These are phyloP conservation scores for Gastrophysa polygoni DNA, from an alignment of 2,888 invertebrate species.

Conservation along the genomic window DNA sequence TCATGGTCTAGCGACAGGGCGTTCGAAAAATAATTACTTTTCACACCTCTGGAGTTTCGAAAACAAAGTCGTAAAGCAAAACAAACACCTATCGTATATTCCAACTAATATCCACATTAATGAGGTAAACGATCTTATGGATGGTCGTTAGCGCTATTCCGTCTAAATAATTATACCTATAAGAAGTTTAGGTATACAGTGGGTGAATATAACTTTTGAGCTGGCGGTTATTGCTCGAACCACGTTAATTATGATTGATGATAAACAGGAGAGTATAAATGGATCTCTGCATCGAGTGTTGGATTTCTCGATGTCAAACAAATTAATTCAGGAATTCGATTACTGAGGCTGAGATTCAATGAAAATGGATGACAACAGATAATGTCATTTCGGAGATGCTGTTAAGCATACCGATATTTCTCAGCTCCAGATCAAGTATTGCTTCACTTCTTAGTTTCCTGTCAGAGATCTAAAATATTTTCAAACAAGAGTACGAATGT, in stretches of 20 bases:
- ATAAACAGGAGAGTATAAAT: constrained; percentile 26
- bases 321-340: constrained; percentile 1
- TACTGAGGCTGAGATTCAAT: no score
- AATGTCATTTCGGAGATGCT: no score
- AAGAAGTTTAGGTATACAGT: constrained; percentile 45
- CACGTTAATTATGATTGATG: constrained; percentile 53
- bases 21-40: constrained; percentile 7
- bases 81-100: constrained; percentile 23
- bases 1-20: not conserved
- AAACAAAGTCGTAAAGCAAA: constrained; percentile 24
- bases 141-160: constrained; percentile 49
- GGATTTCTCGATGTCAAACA: constrained; percentile 6
- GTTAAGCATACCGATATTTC: no score
- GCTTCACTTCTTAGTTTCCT: no score
- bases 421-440: no score
- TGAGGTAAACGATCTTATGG: constrained; percentile 49
- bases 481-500: no score
- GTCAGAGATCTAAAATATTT: no score
- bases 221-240: constrained; percentile 46
- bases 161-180: constrained; percentile 53
- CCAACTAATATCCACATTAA: constrained; percentile 28
- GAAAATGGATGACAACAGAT: not conserved
- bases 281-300: constrained; percentile 5
- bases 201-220: constrained; percentile 42
- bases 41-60: constrained; percentile 14